Evolutionary conservation across 2,888 invertebrate species (phyloP).

Genomic region (Morpho helenor): DNA sequence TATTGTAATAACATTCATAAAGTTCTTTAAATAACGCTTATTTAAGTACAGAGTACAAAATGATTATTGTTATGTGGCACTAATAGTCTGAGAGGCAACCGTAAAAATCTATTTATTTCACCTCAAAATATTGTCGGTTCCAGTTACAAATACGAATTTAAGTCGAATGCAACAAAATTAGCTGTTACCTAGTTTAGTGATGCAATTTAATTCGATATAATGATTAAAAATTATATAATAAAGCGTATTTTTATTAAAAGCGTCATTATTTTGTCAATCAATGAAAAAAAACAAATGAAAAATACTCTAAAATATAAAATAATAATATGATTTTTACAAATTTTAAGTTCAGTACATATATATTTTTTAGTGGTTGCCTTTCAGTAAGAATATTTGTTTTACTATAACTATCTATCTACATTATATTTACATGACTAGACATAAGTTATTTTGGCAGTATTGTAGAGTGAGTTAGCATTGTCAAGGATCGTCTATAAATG

Average conservation of each 20-base stretch:
- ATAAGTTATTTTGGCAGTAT: constrained; percentile 55
- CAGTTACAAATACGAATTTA: too few relatives aligned
- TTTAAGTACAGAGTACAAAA: constrained; percentile 50
- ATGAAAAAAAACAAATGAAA: background rate
- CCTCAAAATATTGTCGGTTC: too few relatives aligned
- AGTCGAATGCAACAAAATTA: too few relatives aligned
- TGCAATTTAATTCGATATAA: too few relatives aligned
- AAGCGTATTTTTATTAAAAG: too few relatives aligned
- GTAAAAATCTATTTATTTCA: constrained; percentile 1
- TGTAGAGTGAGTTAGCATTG: constrained; percentile 20
- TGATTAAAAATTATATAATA: too few relatives aligned
- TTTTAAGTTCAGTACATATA: background rate
- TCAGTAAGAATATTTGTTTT: constrained; percentile 30
- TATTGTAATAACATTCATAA: constrained; percentile 21
- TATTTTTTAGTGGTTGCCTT: constrained; percentile 10
- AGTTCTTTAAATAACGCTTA: constrained; percentile 29
- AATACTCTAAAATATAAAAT: too few relatives aligned
- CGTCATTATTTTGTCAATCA: too few relatives aligned
- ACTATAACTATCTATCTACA: constrained; percentile 58
- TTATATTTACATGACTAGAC: constrained; percentile 57
- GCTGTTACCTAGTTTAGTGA: too few relatives aligned
- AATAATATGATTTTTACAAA: background rate
- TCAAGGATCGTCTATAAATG: constrained; percentile 8
- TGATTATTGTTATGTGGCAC: constrained; percentile 52
- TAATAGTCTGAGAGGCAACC: constrained; percentile 29